phyloP scores from a whole-genome alignment of 2,113 vertebrate genomes.

The Microtus pennsylvanicus region DNA sequence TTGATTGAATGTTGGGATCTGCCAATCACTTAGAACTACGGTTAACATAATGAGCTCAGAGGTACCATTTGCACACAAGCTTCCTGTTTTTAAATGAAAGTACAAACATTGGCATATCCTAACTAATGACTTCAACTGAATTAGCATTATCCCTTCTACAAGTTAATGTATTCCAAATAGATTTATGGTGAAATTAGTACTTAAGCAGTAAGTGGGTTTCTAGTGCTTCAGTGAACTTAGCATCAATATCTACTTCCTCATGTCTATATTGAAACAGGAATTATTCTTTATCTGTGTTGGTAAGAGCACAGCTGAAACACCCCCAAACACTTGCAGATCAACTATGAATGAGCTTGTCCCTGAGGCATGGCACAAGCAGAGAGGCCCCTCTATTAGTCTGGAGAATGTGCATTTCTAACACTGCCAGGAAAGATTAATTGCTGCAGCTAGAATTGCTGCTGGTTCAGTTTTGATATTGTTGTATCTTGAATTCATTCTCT shows the following conservation, averaged over 20 bases:
- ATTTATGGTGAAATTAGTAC: neutral
- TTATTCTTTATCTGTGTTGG: neutral
- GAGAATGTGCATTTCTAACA: conserved; percentile 84
- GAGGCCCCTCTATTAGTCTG: conserved; percentile 81
- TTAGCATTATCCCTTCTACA: neutral
- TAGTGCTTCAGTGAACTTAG: neutral
- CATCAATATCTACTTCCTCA: conserved; percentile 1
- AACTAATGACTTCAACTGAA: neutral
- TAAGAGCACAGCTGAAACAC: conserved; percentile 54
- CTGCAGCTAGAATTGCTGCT: conserved; percentile 86
- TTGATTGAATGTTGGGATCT: neutral
- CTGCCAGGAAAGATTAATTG: conserved; percentile 88
- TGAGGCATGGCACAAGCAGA: conserved; percentile 86
- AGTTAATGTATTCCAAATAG: conserved; percentile 16
- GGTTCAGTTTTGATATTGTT: conserved; percentile 87
- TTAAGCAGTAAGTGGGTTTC: neutral
- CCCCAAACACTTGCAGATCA: conserved; percentile 35
- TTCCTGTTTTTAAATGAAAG: neutral
- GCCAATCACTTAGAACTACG: neutral
- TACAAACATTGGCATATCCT: neutral
- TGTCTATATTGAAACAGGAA: conserved; percentile 57
- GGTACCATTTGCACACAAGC: neutral
- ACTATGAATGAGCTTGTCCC: conserved; percentile 81
- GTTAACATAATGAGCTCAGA: neutral
- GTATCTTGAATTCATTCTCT: conserved; percentile 82